Evolutionary conservation across 2,888 invertebrate genomes (phyloP).

Genomic region (Trachelus tabidus): DNA sequence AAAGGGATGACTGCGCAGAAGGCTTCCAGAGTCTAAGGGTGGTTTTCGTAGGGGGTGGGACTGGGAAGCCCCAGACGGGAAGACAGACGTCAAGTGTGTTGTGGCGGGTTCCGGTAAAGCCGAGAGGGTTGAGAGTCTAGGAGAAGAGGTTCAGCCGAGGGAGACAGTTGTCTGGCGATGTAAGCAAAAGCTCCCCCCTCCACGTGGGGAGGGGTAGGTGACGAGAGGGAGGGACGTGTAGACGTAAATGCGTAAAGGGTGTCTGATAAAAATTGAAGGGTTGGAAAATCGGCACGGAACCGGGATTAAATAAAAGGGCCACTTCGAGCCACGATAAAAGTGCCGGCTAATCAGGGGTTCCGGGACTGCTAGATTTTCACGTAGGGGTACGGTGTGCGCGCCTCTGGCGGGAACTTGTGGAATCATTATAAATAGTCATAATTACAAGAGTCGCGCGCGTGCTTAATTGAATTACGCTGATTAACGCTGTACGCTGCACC

Average conservation of each 20-base stretch:
- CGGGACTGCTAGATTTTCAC: background rate
- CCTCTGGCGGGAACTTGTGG: slow-evolving; percentile 25
- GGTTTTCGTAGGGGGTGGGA: background rate
- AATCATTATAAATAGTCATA: slow-evolving; percentile 66
- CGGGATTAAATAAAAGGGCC: background rate
- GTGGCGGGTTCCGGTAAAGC: slow-evolving; percentile 38
- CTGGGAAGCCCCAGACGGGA: background rate
- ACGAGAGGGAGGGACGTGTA: background rate
- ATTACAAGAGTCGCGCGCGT: slow-evolving; percentile 64
- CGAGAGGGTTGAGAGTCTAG: slow-evolving; percentile 38
- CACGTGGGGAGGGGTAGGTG: background rate
- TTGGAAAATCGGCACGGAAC: background rate
- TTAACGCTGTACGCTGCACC: slow-evolving; percentile 57
- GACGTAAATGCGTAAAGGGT: background rate
- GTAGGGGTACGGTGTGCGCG: background rate
- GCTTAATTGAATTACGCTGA: slow-evolving; percentile 66
- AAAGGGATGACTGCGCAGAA: background rate
- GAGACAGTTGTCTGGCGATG: background rate
- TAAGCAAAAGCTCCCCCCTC: background rate
- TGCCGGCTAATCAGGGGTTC: background rate
- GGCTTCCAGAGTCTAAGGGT: background rate
- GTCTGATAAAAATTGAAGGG: background rate
- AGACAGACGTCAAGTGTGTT: slow-evolving; percentile 43
- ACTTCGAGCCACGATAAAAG: background rate
- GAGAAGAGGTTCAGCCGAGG: background rate